Evolutionary conservation across 1,140 invertebrate species (phyloP).

Genomic region (Lepeophtheirus salmonis): DNA sequence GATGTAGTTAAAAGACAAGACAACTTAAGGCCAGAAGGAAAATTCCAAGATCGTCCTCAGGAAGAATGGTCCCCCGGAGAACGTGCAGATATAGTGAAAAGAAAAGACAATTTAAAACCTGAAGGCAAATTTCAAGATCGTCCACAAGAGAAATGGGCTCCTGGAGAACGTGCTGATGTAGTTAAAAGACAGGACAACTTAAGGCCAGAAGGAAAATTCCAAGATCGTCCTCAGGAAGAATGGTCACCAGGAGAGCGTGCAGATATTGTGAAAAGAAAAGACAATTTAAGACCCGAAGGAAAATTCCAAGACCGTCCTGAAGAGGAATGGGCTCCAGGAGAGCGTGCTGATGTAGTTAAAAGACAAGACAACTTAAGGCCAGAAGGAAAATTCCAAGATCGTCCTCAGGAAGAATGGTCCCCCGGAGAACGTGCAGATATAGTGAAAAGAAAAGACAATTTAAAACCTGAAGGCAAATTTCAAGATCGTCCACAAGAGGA

Average conservation of each 20-base stretch:
- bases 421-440: slow-evolving; percentile 26
- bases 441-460: slow-evolving; percentile 31
- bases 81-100: slow-evolving; percentile 20
- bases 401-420: slow-evolving; percentile 30
- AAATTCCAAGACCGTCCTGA: too few species aligned
- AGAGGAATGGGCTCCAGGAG: too few species aligned
- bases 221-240: slow-evolving; percentile 21
- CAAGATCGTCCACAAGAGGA: slow-evolving; percentile 13
- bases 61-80: slow-evolving; percentile 19
- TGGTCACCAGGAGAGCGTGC: slow-evolving; percentile 20
- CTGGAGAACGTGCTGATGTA: slow-evolving; percentile 26
- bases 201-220: slow-evolving; percentile 38
- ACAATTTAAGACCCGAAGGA: too few species aligned
- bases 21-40: slow-evolving; percentile 29
- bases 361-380: slow-evolving; percentile 35
- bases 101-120: slow-evolving; percentile 22
- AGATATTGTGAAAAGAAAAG: too few species aligned
- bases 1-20: slow-evolving; percentile 32
- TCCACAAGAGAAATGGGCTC: slow-evolving; percentile 12
- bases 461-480: slow-evolving; percentile 42
- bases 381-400: slow-evolving; percentile 11
- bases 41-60: slow-evolving; percentile 25
- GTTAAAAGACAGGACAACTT: slow-evolving; percentile 21
- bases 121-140: slow-evolving; percentile 25
- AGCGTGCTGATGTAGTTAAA: slow-evolving; percentile 29